Percentiles rank a stretch among this genome's conserved stretches.
These are phyloP conservation scores for Anoncus sp. DNA, from an alignment of 2,888 invertebrate species.

Conservation along the genomic window DNA sequence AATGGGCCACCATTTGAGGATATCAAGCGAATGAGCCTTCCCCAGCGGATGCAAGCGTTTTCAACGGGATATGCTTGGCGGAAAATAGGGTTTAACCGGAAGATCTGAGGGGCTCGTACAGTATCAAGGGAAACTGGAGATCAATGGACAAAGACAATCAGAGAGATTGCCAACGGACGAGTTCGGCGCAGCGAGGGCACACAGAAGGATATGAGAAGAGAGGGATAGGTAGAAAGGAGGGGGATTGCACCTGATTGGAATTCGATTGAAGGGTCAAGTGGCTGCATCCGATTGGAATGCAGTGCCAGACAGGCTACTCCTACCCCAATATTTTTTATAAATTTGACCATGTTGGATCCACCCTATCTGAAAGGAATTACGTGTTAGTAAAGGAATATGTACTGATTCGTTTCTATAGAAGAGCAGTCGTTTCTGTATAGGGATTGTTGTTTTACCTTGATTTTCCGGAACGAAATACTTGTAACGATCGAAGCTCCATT, in stretches of 20 bases:
- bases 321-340: slow-evolving; percentile 63
- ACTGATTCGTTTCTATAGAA: not conserved
- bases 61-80: not conserved
- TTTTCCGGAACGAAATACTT: not conserved
- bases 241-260: slow-evolving; percentile 75
- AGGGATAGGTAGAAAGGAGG: slow-evolving; percentile 16
- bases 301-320: slow-evolving; percentile 65
- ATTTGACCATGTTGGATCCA: slow-evolving; percentile 48
- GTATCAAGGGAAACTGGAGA: slow-evolving; percentile 4
- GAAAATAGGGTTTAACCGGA: slow-evolving; percentile 6
- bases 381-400: slow-evolving; percentile 4
- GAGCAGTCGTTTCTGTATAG: not conserved
- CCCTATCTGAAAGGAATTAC: slow-evolving; percentile 4
- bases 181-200: slow-evolving; percentile 28
- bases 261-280: slow-evolving; percentile 77
- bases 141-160: slow-evolving; percentile 37
- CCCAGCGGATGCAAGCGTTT: slow-evolving; percentile 1
- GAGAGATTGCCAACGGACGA: slow-evolving; percentile 11
- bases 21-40: not conserved
- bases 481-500: slow-evolving; percentile 4
- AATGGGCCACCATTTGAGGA: not conserved
- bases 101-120: slow-evolving; percentile 17
- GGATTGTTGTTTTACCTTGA: slow-evolving; percentile 27
- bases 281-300: slow-evolving; percentile 78
- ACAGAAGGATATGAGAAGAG: slow-evolving; percentile 30